Evolutionary conservation across 2,797 vertebrate genomes (phyloP).

Genomic region (Amniataba percoides): DNA sequence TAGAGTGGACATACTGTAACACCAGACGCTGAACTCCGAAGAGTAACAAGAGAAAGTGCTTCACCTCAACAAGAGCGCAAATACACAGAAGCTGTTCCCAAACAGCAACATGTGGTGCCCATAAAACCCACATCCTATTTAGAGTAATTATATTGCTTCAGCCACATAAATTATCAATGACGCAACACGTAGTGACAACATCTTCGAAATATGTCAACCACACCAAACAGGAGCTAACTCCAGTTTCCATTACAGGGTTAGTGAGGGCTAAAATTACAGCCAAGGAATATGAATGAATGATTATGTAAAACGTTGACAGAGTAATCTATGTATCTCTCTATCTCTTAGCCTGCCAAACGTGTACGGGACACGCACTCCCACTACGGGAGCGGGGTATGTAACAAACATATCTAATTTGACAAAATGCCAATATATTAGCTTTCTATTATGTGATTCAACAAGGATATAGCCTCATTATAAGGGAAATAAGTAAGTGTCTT

Average conservation of each 20-base stretch:
- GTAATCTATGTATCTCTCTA: not conserved
- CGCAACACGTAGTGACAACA: conserved; percentile 70
- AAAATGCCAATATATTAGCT: conserved; percentile 3
- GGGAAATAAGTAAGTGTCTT: conserved; percentile 33
- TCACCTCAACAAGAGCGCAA: conserved; percentile 49
- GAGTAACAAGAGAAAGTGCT: conserved; percentile 38
- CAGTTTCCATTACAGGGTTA: conserved; percentile 45
- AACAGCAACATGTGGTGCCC: conserved; percentile 78
- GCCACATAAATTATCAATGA: conserved; percentile 80
- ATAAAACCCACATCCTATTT: conserved; percentile 76
- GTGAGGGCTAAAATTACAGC: conserved; percentile 14
- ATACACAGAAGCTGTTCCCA: conserved; percentile 74
- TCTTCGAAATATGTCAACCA: conserved; percentile 72
- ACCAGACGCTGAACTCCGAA: conserved; percentile 25
- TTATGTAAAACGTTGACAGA: not conserved
- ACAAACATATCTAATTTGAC: not conserved
- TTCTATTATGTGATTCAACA: conserved; percentile 4
- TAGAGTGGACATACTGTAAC: conserved; percentile 7
- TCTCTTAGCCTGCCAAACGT: not conserved
- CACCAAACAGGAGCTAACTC: conserved; percentile 57
- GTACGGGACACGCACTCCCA: not conserved
- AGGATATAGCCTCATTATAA: conserved; percentile 33
- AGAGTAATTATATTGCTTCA: conserved; percentile 74
- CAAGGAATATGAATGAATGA: conserved; percentile 18
- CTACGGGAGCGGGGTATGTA: not conserved